A percentile compares a stretch with the other conserved stretches of the same genome.
These are phyloP conservation scores for Gorsachius magnificus DNA, from an alignment of 2,797 vertebrate species.

Conservation along the genomic window DNA sequence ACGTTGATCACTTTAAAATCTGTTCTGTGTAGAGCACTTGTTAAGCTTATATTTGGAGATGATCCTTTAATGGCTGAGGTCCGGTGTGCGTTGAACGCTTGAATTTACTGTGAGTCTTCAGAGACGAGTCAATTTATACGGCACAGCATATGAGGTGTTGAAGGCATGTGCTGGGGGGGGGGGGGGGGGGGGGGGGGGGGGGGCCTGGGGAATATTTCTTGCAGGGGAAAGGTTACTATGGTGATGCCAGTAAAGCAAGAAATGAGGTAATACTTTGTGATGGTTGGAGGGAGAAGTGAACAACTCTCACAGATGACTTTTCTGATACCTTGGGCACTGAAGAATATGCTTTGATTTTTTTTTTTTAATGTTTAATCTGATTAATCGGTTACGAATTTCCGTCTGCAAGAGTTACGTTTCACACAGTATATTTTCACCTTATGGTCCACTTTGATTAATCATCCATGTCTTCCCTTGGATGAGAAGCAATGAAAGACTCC, in stretches of 20 bases:
- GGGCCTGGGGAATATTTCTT: constrained; percentile 33
- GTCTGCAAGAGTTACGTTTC: constrained; percentile 20
- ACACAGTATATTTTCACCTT: constrained; percentile 47
- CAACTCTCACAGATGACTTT: constrained; percentile 11
- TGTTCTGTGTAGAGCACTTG: neutral
- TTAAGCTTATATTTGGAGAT: constrained; percentile 29
- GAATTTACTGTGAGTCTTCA: constrained; percentile 16
- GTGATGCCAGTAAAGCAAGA: constrained; percentile 52
- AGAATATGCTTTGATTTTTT: neutral
- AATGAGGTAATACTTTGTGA: constrained; percentile 51
- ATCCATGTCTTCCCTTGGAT: constrained; percentile 55
- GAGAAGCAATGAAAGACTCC: constrained; percentile 62
- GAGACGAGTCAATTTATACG: neutral
- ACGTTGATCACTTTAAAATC: constrained; percentile 3
- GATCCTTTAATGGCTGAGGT: constrained; percentile 8
- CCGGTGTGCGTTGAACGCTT: neutral
- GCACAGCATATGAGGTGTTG: neutral
- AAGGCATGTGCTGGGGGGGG: constrained; percentile 22
- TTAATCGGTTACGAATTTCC: constrained; percentile 39
- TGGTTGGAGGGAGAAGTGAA: constrained; percentile 8
- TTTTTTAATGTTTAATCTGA: constrained; percentile 38
- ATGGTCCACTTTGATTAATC: constrained; percentile 67
- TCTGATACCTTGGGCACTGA: constrained; percentile 18
- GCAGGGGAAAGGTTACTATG: constrained; percentile 31
- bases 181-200: neutral